Conservation (phyloP, 2,797 vertebrate genomes). For the Catostomus latipinnis region DNA sequence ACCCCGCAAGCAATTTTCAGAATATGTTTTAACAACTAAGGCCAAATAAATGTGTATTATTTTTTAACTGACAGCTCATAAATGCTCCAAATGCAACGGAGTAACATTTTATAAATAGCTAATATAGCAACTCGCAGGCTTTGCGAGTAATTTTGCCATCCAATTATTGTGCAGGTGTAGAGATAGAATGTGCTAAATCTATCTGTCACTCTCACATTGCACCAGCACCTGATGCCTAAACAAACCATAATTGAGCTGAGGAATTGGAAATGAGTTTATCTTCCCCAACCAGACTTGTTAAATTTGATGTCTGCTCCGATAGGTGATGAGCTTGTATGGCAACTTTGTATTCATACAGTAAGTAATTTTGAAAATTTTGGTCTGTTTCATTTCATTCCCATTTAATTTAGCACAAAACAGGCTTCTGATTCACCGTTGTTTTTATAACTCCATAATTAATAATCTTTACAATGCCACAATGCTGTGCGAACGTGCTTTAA, state of each 20-base stretch:
- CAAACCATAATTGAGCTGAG: conserved; percentile 37
- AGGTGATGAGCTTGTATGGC: neutral
- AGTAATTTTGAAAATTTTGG: conserved; percentile 26
- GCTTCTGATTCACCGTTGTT: neutral
- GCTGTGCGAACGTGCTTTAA: conserved; percentile 28
- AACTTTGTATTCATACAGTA: neutral
- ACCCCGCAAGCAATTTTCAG: conserved; percentile 20
- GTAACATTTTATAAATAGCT: conserved; percentile 43
- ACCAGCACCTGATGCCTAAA: conserved; percentile 28
- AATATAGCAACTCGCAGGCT: conserved; percentile 28
- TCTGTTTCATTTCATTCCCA: neutral
- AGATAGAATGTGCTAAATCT: conserved; percentile 18
- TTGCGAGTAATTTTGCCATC: conserved; percentile 14
- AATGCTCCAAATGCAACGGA: conserved; percentile 20
- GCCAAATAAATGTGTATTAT: conserved; percentile 43
- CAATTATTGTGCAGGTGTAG: conserved; percentile 38
- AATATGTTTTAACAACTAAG: conserved; percentile 22
- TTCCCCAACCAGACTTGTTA: conserved; percentile 68
- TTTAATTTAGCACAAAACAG: conserved; percentile 1
- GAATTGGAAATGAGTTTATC: conserved; percentile 73
- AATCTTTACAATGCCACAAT: neutral
- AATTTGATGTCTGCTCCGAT: conserved; percentile 21
- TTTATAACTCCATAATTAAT: neutral
- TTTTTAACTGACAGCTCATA: conserved; percentile 26
- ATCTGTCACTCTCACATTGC: conserved; percentile 40